Percentiles rank a stretch among this genome's conserved stretches.
These are phyloP conservation scores for Lateolabrax maculatus DNA, from an alignment of 2,797 vertebrate genomes.

Conservation along the genomic window DNA sequence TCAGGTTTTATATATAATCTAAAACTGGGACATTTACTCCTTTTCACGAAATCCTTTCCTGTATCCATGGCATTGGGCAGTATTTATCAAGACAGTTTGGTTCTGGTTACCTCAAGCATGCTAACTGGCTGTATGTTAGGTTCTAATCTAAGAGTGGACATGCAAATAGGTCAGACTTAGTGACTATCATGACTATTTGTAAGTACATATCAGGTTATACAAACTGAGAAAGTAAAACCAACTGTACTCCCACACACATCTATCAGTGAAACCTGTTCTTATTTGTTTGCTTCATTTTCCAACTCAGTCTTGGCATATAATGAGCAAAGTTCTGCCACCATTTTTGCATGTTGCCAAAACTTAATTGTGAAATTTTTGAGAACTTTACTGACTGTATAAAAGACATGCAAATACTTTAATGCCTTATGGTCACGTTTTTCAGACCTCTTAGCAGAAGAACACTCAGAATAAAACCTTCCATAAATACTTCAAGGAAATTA, in stretches of 20 bases:
- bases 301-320: neutral
- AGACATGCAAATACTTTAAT: neutral
- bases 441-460: neutral
- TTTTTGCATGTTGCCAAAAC: conserved; percentile 3
- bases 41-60: neutral
- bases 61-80: neutral
- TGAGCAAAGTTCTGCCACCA: neutral
- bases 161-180: conserved; percentile 10
- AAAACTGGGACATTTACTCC: neutral
- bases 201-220: conserved; percentile 19
- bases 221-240: conserved; percentile 24
- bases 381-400: neutral
- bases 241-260: conserved; percentile 12
- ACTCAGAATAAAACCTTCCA: neutral
- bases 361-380: neutral
- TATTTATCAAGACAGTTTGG: neutral
- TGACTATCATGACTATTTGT: conserved; percentile 6
- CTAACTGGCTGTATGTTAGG: neutral
- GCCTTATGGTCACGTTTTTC: neutral
- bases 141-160: neutral
- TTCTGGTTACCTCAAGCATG: neutral
- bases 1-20: no score
- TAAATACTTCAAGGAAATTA: conserved; percentile 15
- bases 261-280: neutral
- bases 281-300: conserved; percentile 17